Percentiles rank a stretch among this genome's conserved stretches.
phyloP scores from a whole-genome alignment of 2,888 invertebrate genomes.

The Neria commutata region DNA sequence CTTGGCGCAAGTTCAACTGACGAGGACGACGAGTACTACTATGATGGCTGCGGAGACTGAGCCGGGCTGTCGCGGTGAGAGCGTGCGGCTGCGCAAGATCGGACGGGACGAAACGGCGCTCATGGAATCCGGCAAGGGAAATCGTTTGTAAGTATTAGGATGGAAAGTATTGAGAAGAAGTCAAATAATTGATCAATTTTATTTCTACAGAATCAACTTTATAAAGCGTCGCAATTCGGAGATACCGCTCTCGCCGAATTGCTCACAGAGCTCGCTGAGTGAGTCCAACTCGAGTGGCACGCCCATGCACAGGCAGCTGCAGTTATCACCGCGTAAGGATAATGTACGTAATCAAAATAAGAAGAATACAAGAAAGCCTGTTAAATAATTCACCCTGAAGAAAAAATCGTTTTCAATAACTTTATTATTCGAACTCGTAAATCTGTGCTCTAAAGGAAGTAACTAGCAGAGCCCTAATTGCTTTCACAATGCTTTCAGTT shows the following conservation, averaged over 20 bases:
- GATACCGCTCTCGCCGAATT: conserved; percentile 51
- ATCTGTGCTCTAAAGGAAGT: no score
- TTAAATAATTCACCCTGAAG: no score
- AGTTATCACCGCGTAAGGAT: conserved; percentile 59
- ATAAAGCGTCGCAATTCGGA: conserved; percentile 60
- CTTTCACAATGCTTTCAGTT: no score
- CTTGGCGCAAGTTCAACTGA: conserved; percentile 41
- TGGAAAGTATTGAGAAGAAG: not conserved
- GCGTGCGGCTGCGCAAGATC: conserved; percentile 43
- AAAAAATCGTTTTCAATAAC: no score
- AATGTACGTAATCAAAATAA: conserved; percentile 46
- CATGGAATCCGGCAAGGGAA: conserved; percentile 61
- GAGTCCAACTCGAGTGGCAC: conserved; percentile 57
- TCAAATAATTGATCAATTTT: not conserved
- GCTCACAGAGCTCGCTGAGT: conserved; percentile 58
- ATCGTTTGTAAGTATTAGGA: conserved; percentile 58
- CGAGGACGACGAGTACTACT: conserved; percentile 62
- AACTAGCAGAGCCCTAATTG: no score
- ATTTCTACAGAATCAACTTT: conserved; percentile 55
- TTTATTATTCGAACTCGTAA: no score
- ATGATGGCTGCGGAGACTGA: conserved; percentile 57
- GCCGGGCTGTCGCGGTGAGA: conserved; percentile 35
- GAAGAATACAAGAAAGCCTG: no score
- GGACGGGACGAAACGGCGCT: conserved; percentile 54
- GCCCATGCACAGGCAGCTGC: conserved; percentile 41